Base-by-base conservation (phyloP, 2,797 vertebrate species). In the Perodicticus potto region DNA sequence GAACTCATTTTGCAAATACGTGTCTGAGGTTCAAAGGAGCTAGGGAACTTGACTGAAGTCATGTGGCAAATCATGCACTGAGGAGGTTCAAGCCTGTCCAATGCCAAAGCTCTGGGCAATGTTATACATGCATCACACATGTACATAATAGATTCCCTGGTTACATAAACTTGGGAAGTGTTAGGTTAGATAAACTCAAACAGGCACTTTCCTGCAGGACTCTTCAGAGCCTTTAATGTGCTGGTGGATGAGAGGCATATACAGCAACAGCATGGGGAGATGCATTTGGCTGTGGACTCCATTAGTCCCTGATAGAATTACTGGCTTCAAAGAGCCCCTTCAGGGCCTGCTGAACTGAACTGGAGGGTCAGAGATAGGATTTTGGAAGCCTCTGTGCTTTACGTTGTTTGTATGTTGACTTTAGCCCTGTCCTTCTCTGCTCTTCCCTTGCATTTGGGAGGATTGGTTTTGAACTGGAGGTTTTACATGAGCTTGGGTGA, bases 1-100 rank as follows among this genome's bases (percentile, higher is more conserved):
- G 59, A 93, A 73, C 55, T 90, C 72, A 34, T 45, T 86, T 85
- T 76, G 37, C 78, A 93, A 95, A 76, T 2, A 34, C 29, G 40
- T 20, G 23, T 32, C 43, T 90, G 93, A 81, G 49, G n/a, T 40
- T 83, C 86, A 23, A 17, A 82, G 14, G 20, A 23, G 37, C 43
- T 65, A 40, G 88, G 23, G 59, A 81, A 82, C 55, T 29, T 81
- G 49, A n/a, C 19, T 12, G 32, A 92, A 63, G 34, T 74, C 57
- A 82, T 7, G 8, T 5, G 23, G 63, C 78, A 80, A 22, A 12
- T 74, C 55, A 53, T 70, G 40, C 27, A 49, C 23, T 67, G 69
- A 76, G 45, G 22, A 4, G 53, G 8, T 59, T 34, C 65, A 49
- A 61, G 37, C 11, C 25, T 32, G 61, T 55, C 81, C 27, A 20